Conservation (phyloP, 2,888 invertebrate species). For the Drosophila limbata region DNA sequence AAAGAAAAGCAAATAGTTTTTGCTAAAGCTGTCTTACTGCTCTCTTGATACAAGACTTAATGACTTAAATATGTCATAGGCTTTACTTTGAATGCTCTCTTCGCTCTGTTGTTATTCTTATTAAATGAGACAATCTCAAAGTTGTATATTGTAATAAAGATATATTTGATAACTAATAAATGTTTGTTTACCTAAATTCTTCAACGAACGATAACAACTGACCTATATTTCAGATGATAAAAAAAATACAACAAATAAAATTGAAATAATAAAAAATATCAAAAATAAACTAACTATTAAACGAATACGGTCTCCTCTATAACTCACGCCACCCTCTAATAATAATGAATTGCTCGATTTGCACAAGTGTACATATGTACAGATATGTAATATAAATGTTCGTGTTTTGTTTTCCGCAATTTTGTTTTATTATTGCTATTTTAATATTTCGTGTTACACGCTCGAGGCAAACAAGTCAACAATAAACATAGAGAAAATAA, state of each 20-base stretch:
- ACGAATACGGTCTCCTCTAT: background rate
- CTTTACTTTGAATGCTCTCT: too few relatives aligned
- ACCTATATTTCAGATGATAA: background rate
- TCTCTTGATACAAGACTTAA: too few relatives aligned
- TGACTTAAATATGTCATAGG: too few relatives aligned
- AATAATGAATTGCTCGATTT: constrained; percentile 4
- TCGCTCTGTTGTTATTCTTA: too few relatives aligned
- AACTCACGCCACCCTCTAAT: background rate
- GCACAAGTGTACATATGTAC: background rate
- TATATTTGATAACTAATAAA: too few relatives aligned
- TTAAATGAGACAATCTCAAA: too few relatives aligned
- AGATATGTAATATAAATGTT: constrained; percentile 3
- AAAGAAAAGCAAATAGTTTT: too few relatives aligned
- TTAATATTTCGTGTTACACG: constrained; percentile 35
- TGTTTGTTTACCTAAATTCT: background rate
- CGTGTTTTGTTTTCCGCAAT: constrained; percentile 6
- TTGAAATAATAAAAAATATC: background rate
- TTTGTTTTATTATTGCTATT: constrained; percentile 24
- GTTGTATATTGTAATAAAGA: too few relatives aligned
- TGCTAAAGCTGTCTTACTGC: too few relatives aligned
- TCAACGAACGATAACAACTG: background rate
- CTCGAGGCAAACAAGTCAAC: constrained; percentile 39
- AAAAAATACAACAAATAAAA: background rate
- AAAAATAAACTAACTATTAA: background rate
- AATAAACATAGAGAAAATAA: constrained; percentile 22